Base-by-base conservation (phyloP, 2,888 invertebrate genomes). In the Maniola hyperantus region DNA sequence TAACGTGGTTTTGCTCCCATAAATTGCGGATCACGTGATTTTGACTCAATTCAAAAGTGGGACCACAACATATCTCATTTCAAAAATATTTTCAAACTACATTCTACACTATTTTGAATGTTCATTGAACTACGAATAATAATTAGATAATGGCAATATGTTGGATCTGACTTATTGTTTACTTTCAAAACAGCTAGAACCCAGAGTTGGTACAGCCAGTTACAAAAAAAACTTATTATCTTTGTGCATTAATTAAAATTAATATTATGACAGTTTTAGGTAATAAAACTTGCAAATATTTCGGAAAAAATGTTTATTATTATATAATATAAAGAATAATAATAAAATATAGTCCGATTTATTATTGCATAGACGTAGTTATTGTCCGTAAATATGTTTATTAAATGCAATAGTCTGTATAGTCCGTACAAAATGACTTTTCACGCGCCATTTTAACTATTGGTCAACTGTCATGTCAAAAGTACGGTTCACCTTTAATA, bases 1-100 rank as follows among this genome's bases (percentile, higher is more conserved):
- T 64, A 70, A 64, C 65, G 67, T 65, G 66, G 63, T 58, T 69
- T 18, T 57, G 51, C 42, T 55, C 66, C 48, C 60, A 44, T 59
- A 34, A 7, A 36, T 33, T 50, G 67, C 50, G 71, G 79, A 81
- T 82, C 80, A 79, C 81, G 79, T 72, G 71, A 65, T 81, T 82
- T 82, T 82, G 81, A 82, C 74, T 75, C 20, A 33, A 64, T 73
- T 81, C 80, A 82, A 80, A 83, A 82, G 69, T 79, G 74, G 80
- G 80, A 81, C 77, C 78, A 70, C 72, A n/a, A 36, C 62, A 55
- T 18, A 50, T 8, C n/a, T n/a, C n/a, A n/a, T n/a, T n/a, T n/a
- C 15, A 2, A n/a, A 53, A 69, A 54, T 48, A 46, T 34, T 18
- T 44, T 50, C 39, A 46, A 53, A 64, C 8, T 44, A 57, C 51